These are phyloP conservation scores for Cryptotermes secundus DNA, from an alignment of 1,140 invertebrate species.

Conservation along the genomic window DNA sequence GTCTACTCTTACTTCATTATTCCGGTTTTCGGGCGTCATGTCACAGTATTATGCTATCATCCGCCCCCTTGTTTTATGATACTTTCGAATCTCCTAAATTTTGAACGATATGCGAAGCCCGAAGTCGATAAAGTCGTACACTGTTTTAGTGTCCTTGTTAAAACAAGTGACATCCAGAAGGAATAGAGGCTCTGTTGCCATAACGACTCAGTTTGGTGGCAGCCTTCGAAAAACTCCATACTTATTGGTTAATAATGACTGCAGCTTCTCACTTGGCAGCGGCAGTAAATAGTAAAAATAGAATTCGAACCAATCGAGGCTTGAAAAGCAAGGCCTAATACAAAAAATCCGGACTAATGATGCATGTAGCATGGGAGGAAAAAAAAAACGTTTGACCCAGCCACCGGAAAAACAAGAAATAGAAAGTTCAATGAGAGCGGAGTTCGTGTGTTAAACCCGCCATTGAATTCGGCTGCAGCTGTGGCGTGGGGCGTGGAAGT, in stretches of 20 bases:
- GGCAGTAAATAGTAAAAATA: not conserved
- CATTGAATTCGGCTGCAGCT: not conserved
- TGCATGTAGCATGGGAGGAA: not conserved
- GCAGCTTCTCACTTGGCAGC: not conserved
- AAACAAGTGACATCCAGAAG: too few species aligned
- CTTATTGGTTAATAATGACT: conserved; percentile 14
- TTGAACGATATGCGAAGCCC: too few species aligned
- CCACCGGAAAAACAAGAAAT: not conserved
- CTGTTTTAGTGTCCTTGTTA: too few species aligned
- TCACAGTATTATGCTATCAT: too few species aligned
- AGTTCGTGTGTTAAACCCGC: not conserved
- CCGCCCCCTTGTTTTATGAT: too few species aligned
- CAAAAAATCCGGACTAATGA: not conserved
- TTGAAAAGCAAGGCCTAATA: not conserved
- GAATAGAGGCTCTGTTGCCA: too few species aligned
- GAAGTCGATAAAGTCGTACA: too few species aligned
- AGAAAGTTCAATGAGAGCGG: not conserved
- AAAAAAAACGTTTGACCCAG: not conserved
- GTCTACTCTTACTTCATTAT: too few species aligned
- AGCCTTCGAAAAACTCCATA: not conserved
- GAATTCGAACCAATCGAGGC: not conserved
- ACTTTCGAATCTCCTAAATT: too few species aligned
- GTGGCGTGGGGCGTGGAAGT: not conserved
- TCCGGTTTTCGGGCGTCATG: too few species aligned
- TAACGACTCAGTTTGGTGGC: too few species aligned